Evolutionary conservation across 2,888 invertebrate genomes (phyloP), one percentile per base, ranked within the genome.

Genomic region (Pherbina coryleti): DNA sequence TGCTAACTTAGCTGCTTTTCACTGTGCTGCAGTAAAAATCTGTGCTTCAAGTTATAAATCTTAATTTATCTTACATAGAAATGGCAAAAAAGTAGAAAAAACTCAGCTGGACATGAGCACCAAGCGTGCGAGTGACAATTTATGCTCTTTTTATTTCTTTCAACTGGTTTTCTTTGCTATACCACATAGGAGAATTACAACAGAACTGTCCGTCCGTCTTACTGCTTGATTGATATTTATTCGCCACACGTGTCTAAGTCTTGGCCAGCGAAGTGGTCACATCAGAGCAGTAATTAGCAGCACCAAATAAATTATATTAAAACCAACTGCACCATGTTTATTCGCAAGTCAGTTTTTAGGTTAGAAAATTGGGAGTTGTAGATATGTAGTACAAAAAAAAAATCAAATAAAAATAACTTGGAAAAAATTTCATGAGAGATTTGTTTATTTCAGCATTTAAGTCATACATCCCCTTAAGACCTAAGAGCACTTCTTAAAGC

Each of bases 141-240:
- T 67, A 11, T 67, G n/a, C 4, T 8, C 19, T 22, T 19, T 44
- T 67, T 53, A 55, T 9, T 69, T 44, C 22, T 25, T 44, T 22
- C 3, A 7, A 17, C 55, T 25, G 7, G n/a, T 14, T 55, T 31
- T 51, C 31, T 19, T 55, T 37, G 11, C n/a, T 34, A 34, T 19
- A 57, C n/a, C 14, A 57, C 34, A n/a, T 37, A 37, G n/a, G n/a
- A 44, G 60, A 72, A 37, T 25, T 57, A 72, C 25, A 72, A 22
- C 60, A 28, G 31, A 3, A 51, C 31, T 53, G 51, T 25, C 9
- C 5, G 64, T 4, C 11, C 1, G 17, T 64, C 25, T 5, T 28
- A 17, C 44, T 22, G 72, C 28, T 60, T 37, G 72, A 72, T 57
- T 60, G 73, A 49, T 62, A 73, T 73, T 73, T 73, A 73, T 73